Base-by-base conservation (phyloP, 2,797 vertebrate species). In the Microtus californicus region DNA sequence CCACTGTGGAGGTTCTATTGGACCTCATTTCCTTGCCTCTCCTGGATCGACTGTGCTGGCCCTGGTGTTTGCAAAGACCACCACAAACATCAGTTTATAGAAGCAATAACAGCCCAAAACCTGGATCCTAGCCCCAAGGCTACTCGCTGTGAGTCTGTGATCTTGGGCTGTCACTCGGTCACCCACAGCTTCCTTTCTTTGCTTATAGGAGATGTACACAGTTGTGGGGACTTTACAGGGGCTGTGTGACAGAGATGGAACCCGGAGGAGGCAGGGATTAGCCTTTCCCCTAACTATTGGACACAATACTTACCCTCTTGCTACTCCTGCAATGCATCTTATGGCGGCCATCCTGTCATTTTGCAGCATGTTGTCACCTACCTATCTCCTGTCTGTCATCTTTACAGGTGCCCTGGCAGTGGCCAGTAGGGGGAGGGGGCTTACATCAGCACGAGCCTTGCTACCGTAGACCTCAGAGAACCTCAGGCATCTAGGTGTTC, bases 251-350 rank as follows among this genome's bases (percentile, higher is more conserved):
- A 2, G 17, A 74, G 23, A 13, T 48, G 29, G 7, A n/a, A 79
- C 29, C 56, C 48, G 73, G 40, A 56, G 79, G 45, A 43, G 14
- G 88, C 85, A 59, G 43, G 19, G 31, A 27, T 88, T 54, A 95
- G 48, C n/a, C 56, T 78, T 85, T 91, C 74, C 40, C 48, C 51
- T 86, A 93, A 96, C 77, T 29, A 19, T 45, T 54, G 54, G 89
- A 29, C 67, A 17, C 54, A 48, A 69, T 40, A 45, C 2, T 54
- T 27, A 4, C 54, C 31, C 76, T 56, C 56, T 54, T 90, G 65
- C 79, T 71, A 45, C 45, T 88, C 82, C 73, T 34, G 43, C 37
- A 45, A 4, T 34, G 25, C 23, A 61, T 83, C 85, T 96, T 67
- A 89, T 37, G n/a, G 15, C 13, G 81, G 12, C 76, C 45, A 56